phyloP scores from a whole-genome alignment of 2,888 invertebrate genomes.

The Campoplex capitator region DNA sequence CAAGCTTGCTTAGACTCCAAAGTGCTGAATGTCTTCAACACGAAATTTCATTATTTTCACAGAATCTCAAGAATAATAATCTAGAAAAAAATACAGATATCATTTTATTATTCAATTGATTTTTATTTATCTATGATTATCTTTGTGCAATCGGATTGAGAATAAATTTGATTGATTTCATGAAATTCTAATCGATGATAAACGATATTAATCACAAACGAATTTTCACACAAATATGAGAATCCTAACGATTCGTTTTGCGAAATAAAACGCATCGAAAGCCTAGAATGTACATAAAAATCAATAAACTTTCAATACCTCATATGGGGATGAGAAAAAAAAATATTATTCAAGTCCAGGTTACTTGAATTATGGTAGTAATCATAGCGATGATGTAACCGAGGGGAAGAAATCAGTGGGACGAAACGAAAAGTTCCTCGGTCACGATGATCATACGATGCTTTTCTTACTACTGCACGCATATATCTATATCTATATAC shows the following conservation, averaged over 20 bases:
- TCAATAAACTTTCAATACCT: slow-evolving; percentile 7
- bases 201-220: no score
- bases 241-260: no score
- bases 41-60: background rate
- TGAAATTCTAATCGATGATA: no score
- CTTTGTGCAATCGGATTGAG: background rate
- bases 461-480: background rate
- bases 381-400: background rate
- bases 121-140: background rate
- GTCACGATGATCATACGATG: slow-evolving; percentile 22
- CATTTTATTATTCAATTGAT: background rate
- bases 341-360: background rate
- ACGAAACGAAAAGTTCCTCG: slow-evolving; percentile 6
- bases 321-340: background rate
- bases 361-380: background rate
- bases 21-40: background rate
- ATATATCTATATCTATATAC: background rate
- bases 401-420: background rate
- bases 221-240: no score
- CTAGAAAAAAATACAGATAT: background rate
- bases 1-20: background rate
- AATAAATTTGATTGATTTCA: background rate
- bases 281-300: background rate
- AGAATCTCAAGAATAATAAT: background rate
- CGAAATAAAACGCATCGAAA: background rate